Evolutionary conservation across 2,888 invertebrate genomes (phyloP).

Genomic region (Vanessa cardui): DNA sequence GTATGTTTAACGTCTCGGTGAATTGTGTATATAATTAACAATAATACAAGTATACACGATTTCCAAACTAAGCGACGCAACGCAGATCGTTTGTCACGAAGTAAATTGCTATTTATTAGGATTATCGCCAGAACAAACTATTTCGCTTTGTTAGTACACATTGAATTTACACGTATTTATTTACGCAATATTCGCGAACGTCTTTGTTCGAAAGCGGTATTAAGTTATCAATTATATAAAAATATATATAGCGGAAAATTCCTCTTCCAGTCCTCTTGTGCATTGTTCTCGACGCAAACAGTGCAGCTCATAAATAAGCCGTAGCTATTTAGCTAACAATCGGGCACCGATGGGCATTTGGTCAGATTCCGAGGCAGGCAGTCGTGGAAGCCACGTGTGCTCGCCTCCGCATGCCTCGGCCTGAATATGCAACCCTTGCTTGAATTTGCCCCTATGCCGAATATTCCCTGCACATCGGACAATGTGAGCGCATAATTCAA

Average conservation of each 20-base stretch:
- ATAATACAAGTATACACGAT: constrained; percentile 80
- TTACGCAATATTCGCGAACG: constrained; percentile 2
- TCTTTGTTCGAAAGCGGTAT: neutral
- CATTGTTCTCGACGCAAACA: constrained; percentile 54
- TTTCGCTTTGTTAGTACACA: constrained; percentile 20
- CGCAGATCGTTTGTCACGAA: constrained; percentile 76
- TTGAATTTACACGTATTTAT: neutral
- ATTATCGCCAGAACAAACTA: constrained; percentile 59
- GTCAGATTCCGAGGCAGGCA: constrained; percentile 77
- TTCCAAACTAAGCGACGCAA: constrained; percentile 75
- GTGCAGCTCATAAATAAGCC: constrained; percentile 71
- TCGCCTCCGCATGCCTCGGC: constrained; percentile 71
- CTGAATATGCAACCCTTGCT: constrained; percentile 75
- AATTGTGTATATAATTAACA: constrained; percentile 78
- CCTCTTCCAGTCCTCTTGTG: constrained; percentile 50
- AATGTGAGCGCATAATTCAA: constrained; percentile 65
- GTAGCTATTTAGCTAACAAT: constrained; percentile 77
- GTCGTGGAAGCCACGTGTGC: constrained; percentile 78
- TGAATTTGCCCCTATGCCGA: constrained; percentile 76
- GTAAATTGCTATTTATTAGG: constrained; percentile 79
- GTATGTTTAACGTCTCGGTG: constrained; percentile 78
- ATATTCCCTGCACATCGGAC: constrained; percentile 76
- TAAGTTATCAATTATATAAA: constrained; percentile 28
- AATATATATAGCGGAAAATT: constrained; percentile 42
- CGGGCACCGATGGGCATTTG: constrained; percentile 79